Evolutionary conservation across 2,797 vertebrate genomes (phyloP), one percentile per base, ranked within the genome.

Genomic region (Enteromius anoplus): DNA sequence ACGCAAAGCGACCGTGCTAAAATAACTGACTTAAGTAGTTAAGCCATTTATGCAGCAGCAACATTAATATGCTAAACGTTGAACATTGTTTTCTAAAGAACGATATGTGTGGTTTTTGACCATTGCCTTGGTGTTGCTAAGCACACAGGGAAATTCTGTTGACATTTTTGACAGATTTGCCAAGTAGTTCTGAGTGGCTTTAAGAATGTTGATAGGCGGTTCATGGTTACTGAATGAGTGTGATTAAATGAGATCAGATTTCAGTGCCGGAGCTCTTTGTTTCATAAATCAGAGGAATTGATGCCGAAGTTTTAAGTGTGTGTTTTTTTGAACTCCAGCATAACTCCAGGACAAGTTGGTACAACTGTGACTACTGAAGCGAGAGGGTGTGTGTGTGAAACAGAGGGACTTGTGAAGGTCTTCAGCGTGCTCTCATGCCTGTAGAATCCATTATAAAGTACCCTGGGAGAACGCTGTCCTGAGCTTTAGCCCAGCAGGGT

Each of bases 371-470:
- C 32, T 69, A 73, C 82, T 47, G 19, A 47, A 75, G 76, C 64
- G 21, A 72, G 69, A 75, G 23, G 17, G 66, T 62, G 51, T 40
- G 58, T 78, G 64, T 81, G 79, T 84, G 78, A 70, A 60, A 37
- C 29, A 76, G 69, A 78, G 40, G 70, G 42, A 72, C 80, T 80
- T 34, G 19, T 64, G 69, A 83, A 76, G 76, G 80, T 85, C 71
- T 80, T 85, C 76, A 86, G 64, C 80, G 45, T 75, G 77, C 86
- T 76, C 66, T 83, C 66, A 58, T 81, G 78, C 75, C 86, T 71
- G 71, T 79, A 75, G 72, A 87, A 85, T 87, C 80, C 84, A 85
- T 84, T 85, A 80, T 85, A 70, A 80, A 80, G 71, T 68, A 84
- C 42, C 81, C 64, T 45, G 71, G 68, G 86, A 85, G 81, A 84